Conservation (phyloP, 2,888 invertebrate species). For the Noctua janthina region DNA sequence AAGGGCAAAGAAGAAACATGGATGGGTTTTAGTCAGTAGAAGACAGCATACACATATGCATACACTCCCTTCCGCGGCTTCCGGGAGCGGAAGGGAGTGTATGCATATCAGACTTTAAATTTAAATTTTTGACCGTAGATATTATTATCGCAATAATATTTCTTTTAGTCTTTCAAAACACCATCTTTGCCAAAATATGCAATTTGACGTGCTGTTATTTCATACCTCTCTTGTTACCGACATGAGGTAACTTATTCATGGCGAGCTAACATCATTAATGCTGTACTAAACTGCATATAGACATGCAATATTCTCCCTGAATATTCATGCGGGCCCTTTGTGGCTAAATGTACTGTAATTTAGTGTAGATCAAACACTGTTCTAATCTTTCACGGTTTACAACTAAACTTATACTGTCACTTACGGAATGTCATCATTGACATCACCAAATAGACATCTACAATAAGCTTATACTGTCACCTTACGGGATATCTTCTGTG, state of each 20-base stretch:
- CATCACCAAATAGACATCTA: too few relatives aligned
- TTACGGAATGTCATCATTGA: too few relatives aligned
- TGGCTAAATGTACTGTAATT: conserved; percentile 24
- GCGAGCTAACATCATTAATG: conserved; percentile 33
- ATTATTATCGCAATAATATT: too few relatives aligned
- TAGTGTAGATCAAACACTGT: neutral
- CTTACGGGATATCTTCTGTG: too few relatives aligned
- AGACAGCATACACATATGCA: too few relatives aligned
- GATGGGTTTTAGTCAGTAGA: too few relatives aligned
- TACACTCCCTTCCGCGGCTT: too few relatives aligned
- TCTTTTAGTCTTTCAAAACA: neutral
- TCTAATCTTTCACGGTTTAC: too few relatives aligned
- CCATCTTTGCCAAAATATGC: neutral
- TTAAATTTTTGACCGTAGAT: neutral
- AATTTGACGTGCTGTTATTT: neutral
- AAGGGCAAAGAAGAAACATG: too few relatives aligned
- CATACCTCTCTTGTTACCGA: neutral
- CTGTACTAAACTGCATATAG: conserved; percentile 46
- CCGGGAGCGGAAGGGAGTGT: too few relatives aligned
- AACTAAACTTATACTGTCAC: too few relatives aligned
- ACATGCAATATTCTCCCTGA: conserved; percentile 44
- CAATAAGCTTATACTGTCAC: too few relatives aligned
- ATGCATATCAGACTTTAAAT: neutral
- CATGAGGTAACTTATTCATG: conserved; percentile 41
- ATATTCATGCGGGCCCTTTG: conserved; percentile 57